Percentiles rank a stretch among this genome's conserved stretches.
Evolutionary conservation across 2,797 vertebrate species (phyloP).

Genomic region (Chanos chanos): DNA sequence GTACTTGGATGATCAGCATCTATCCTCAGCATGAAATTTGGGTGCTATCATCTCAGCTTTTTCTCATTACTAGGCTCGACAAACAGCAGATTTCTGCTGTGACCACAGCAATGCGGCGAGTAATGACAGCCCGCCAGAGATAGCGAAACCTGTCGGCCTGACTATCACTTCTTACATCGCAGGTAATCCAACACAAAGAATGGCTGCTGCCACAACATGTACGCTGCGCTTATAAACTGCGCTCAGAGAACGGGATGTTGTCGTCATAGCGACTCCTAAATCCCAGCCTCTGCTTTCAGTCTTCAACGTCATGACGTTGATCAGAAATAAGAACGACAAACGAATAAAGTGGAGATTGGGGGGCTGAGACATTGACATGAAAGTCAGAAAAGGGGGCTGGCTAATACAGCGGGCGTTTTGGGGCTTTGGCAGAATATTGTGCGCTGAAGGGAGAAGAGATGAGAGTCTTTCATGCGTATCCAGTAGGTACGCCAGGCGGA

Average conservation of each 20-base stretch:
- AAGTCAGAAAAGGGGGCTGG: too few species aligned
- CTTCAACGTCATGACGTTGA: too few species aligned
- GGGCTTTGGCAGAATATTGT: too few species aligned
- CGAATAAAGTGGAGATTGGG: neutral
- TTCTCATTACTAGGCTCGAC: slow-evolving; percentile 13
- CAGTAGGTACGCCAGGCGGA: slow-evolving; percentile 32
- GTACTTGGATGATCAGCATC: slow-evolving; percentile 4
- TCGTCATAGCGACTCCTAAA: too few species aligned
- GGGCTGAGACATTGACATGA: neutral
- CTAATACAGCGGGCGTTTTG: too few species aligned
- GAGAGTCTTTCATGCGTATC: slow-evolving; percentile 34
- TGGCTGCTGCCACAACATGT: neutral
- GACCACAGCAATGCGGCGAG: neutral
- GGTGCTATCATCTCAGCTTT: slow-evolving; percentile 5
- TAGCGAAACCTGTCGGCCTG: too few species aligned
- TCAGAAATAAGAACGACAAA: neutral
- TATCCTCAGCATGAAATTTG: neutral
- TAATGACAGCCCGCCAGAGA: slow-evolving; percentile 1
- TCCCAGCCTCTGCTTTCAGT: too few species aligned
- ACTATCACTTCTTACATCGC: slow-evolving; percentile 8
- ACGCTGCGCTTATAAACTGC: slow-evolving; percentile 1
- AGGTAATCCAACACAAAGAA: slow-evolving; percentile 9
- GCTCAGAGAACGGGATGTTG: neutral
- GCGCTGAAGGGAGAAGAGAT: slow-evolving; percentile 24
- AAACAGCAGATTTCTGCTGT: neutral